These are phyloP conservation scores for Nasonia oneida DNA, from an alignment of 2,888 invertebrate species.

Conservation along the genomic window DNA sequence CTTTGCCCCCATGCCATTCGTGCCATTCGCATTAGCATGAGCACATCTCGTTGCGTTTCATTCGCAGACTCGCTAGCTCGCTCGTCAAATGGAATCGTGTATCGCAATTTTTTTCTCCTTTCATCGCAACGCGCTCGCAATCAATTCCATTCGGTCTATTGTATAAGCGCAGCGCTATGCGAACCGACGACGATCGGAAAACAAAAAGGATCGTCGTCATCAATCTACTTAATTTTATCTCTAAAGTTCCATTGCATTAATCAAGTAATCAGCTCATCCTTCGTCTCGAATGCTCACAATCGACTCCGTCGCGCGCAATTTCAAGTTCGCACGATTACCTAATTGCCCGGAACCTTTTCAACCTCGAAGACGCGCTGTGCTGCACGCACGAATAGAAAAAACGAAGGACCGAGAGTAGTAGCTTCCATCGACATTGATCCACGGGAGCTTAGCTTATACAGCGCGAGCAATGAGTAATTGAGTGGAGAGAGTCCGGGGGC, in stretches of 20 bases:
- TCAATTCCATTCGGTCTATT: not conserved
- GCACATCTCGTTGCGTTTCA: not conserved
- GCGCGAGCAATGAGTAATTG: conserved; percentile 76
- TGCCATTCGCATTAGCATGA: not conserved
- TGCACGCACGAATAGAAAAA: not conserved
- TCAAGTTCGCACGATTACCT: conserved; percentile 42
- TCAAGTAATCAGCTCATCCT: not conserved
- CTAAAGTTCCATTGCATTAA: not conserved
- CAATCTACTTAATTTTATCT: conserved; percentile 9
- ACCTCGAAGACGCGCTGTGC: not conserved
- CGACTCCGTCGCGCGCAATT: not conserved
- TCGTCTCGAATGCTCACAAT: not conserved
- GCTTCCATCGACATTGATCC: conserved; percentile 58
- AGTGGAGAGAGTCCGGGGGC: conserved; percentile 74
- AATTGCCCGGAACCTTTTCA: conserved; percentile 44
- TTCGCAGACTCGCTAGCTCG: not conserved
- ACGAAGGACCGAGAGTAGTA: conserved; percentile 57
- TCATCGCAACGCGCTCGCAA: not conserved
- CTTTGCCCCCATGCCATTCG: not conserved
- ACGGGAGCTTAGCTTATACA: conserved; percentile 63
- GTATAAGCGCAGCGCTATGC: not conserved
- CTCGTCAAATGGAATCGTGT: not conserved
- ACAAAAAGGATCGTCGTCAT: not conserved
- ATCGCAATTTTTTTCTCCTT: not conserved
- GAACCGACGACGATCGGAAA: no score